Percentiles rank a stretch among this genome's conserved stretches.
phyloP scores from a whole-genome alignment of 2,113 vertebrate genomes.

The Falcunculus frontatus region DNA sequence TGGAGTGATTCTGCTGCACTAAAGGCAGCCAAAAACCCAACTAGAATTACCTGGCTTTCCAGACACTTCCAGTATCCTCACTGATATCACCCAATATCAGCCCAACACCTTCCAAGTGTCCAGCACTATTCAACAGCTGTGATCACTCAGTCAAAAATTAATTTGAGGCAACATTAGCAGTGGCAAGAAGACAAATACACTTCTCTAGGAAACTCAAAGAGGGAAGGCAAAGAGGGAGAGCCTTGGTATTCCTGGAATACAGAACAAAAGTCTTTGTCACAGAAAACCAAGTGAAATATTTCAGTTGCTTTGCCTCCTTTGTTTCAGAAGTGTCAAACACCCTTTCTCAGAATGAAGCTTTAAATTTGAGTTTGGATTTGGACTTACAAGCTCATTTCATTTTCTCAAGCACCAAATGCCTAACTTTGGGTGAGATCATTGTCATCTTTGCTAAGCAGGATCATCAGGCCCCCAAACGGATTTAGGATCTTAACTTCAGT shows the following conservation, averaged over 20 bases:
- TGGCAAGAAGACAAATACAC: background rate
- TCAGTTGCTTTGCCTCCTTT: background rate
- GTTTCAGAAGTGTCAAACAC: background rate
- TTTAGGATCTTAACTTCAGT: constrained; percentile 11
- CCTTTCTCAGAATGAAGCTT: background rate
- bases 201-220: background rate
- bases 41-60: background rate
- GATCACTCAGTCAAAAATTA: background rate
- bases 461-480: background rate
- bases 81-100: background rate
- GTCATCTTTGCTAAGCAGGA: background rate
- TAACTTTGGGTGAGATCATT: background rate
- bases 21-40: background rate
- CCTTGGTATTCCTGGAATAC: background rate
- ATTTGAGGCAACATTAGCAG: background rate
- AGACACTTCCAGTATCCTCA: background rate
- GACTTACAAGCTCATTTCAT: background rate
- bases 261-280: background rate
- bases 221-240: background rate
- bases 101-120: background rate
- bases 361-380: background rate
- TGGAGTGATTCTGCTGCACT: background rate
- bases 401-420: background rate
- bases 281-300: background rate
- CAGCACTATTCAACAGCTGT: background rate